A percentile compares a stretch with the other conserved stretches of the same genome.
Evolutionary conservation across 2,888 invertebrate genomes (phyloP).

Genomic region (Ommatoiulus sabulosus): DNA sequence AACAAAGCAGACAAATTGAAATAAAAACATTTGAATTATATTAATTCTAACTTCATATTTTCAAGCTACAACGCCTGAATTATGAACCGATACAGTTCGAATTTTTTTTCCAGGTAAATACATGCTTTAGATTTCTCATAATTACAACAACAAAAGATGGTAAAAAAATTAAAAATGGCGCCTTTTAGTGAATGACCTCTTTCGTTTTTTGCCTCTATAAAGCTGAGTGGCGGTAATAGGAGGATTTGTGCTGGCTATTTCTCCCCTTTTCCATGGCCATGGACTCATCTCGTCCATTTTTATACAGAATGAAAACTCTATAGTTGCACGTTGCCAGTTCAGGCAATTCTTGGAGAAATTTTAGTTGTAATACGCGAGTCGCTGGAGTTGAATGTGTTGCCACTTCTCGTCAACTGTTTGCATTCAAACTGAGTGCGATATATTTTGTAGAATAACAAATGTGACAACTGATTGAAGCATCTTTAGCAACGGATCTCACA

Average conservation of each 20-base stretch:
- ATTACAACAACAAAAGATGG: too few species aligned
- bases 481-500: conserved; percentile 20
- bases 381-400: not conserved
- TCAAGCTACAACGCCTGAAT: too few species aligned
- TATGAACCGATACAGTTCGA: too few species aligned
- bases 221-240: not conserved
- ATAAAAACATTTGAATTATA: too few species aligned
- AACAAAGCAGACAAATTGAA: too few species aligned
- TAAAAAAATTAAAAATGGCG: not conserved
- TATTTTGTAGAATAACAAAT: conserved; percentile 8
- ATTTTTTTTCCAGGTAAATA: too few species aligned
- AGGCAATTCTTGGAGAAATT: not conserved
- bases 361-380: not conserved
- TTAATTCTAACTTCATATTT: too few species aligned
- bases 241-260: not conserved
- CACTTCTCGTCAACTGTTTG: not conserved
- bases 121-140: too few species aligned
- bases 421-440: not conserved
- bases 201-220: not conserved
- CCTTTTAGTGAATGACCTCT: conserved; percentile 21
- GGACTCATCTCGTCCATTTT: conserved; percentile 32
- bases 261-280: conserved; percentile 13
- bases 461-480: conserved; percentile 4
- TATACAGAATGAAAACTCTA: not conserved
- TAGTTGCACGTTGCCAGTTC: not conserved